These are phyloP conservation scores for Caenorhabditis sp. DNA, from an alignment of 2,888 invertebrate species.

Conservation along the genomic window DNA sequence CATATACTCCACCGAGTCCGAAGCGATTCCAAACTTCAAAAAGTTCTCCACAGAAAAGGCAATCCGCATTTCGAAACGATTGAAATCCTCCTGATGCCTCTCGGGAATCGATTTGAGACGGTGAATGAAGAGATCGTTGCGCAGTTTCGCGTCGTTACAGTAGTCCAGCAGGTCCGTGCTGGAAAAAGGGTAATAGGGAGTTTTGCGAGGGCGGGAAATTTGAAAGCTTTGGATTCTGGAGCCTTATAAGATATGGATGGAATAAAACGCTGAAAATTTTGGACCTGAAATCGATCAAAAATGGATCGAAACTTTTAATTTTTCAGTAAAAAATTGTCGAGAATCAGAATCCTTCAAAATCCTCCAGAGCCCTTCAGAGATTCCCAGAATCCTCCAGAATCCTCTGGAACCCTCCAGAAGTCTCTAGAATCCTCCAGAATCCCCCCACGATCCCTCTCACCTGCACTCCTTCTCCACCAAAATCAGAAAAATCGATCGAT, in stretches of 20 bases:
- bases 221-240: too few species aligned
- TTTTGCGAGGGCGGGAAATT: too few species aligned
- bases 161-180: neutral
- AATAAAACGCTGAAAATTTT: neutral
- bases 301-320: neutral
- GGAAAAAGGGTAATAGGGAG: neutral
- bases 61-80: slow-evolving; percentile 31
- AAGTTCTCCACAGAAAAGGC: slow-evolving; percentile 50
- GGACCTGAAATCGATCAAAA: neutral
- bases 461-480: slow-evolving; percentile 19
- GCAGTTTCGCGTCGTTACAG: slow-evolving; percentile 19
- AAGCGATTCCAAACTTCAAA: slow-evolving; percentile 30
- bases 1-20: neutral
- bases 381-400: too few species aligned
- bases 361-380: too few species aligned
- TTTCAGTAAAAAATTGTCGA: too few species aligned
- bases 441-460: too few species aligned
- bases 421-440: neutral
- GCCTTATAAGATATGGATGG: too few species aligned
- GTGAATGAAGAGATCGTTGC: slow-evolving; percentile 32
- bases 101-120: slow-evolving; percentile 8
- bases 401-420: neutral
- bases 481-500: slow-evolving; percentile 38
- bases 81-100: neutral
- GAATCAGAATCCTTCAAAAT: too few species aligned